phyloP scores from a whole-genome alignment of 2,113 vertebrate species.

The Pseudonaja textilis region DNA sequence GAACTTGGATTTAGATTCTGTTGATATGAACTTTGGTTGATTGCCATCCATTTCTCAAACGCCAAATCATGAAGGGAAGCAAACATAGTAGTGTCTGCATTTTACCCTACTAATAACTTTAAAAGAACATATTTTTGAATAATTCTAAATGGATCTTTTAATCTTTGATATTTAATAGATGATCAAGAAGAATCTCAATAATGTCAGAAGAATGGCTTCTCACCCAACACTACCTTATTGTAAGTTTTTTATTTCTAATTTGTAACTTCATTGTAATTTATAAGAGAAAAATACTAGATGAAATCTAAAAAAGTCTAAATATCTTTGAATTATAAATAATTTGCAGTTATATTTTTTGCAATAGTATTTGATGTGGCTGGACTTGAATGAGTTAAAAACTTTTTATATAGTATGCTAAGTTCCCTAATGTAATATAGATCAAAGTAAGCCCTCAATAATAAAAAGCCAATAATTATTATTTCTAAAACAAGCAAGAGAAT shows the following conservation, averaged over 20 bases:
- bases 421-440: background rate
- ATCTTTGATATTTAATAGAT: constrained; percentile 76
- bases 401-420: background rate
- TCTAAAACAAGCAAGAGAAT: background rate
- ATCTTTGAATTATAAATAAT: background rate
- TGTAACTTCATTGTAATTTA: background rate
- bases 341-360: background rate
- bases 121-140: constrained; percentile 20
- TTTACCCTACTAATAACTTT: constrained; percentile 31
- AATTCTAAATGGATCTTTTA: constrained; percentile 28
- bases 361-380: background rate
- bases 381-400: background rate
- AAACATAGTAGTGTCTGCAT: constrained; percentile 14
- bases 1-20: constrained; percentile 19
- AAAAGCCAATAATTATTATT: background rate
- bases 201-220: constrained; percentile 97
- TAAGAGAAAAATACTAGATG: background rate
- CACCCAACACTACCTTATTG: constrained; percentile 97
- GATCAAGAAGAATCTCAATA: constrained; percentile 94
- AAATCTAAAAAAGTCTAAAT: background rate
- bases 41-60: constrained; percentile 19
- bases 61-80: constrained; percentile 40
- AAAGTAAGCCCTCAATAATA: background rate
- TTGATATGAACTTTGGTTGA: constrained; percentile 38
- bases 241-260: constrained; percentile 72